Evolutionary conservation across 2,113 vertebrate species (phyloP).

Genomic region (Hippocampus guttulatus): DNA sequence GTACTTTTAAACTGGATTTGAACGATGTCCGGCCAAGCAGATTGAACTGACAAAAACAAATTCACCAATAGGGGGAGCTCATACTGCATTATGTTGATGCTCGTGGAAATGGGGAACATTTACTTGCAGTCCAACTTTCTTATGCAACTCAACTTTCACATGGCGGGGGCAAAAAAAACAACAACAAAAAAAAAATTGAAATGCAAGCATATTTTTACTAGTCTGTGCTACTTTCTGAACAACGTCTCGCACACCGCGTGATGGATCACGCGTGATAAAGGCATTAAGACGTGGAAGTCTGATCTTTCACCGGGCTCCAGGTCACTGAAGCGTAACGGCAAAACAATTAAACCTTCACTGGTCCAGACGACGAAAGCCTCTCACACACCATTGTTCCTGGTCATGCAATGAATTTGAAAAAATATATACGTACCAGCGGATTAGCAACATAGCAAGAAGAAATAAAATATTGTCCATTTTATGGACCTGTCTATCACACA

Average conservation of each 20-base stretch:
- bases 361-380: neutral
- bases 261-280: neutral
- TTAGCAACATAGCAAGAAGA: neutral
- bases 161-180: neutral
- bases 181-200: neutral
- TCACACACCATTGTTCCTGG: neutral
- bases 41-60: conserved; percentile 17
- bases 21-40: neutral
- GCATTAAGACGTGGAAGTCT: neutral
- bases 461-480: neutral
- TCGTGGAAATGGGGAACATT: neutral
- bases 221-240: neutral
- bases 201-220: neutral
- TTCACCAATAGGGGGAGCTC: conserved; percentile 12
- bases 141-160: neutral
- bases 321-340: neutral
- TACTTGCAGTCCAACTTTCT: neutral
- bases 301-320: neutral
- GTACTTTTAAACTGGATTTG: too few relatives aligned
- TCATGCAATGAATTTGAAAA: neutral
- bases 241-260: neutral
- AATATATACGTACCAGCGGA: neutral
- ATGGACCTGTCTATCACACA: neutral
- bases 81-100: neutral
- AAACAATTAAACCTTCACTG: neutral